Evolutionary conservation across 2,113 vertebrate species (phyloP).

Genomic region (Mirounga angustirostris): DNA sequence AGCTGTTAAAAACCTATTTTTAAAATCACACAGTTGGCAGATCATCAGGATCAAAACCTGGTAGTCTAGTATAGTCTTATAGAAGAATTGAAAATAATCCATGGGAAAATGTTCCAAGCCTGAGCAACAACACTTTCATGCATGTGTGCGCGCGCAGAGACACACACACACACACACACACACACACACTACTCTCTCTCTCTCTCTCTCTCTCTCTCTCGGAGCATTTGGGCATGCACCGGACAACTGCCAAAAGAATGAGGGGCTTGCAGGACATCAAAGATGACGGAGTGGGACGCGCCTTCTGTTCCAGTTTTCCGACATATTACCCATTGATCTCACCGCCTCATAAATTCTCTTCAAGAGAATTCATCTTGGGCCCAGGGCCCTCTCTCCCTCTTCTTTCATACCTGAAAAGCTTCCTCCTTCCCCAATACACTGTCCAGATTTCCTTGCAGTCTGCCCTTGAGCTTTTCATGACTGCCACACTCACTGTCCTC

Average conservation of each 20-base stretch:
- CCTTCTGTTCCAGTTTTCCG: neutral
- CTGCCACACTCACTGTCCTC: neutral
- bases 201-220: neutral
- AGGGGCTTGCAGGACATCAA: neutral
- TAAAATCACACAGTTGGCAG: constrained; percentile 27
- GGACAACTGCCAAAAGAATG: neutral
- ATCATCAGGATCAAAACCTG: constrained; percentile 35
- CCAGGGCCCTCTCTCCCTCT: neutral
- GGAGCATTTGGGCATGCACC: neutral
- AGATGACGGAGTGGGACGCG: neutral
- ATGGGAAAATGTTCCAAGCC: neutral
- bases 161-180: neutral
- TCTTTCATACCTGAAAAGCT: neutral
- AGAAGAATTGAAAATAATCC: constrained; percentile 20
- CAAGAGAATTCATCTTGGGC: neutral
- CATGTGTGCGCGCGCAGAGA: rapidly evolving
- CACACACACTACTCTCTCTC: neutral
- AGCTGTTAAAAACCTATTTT: neutral
- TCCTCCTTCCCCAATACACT: neutral
- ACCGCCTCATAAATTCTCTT: neutral
- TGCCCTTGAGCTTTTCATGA: neutral
- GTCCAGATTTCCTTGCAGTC: neutral
- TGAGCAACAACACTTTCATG: neutral
- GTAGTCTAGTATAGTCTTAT: neutral
- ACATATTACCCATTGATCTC: neutral